phyloP scores from a whole-genome alignment of 2,888 invertebrate species.

The Loripinus fragilis region DNA sequence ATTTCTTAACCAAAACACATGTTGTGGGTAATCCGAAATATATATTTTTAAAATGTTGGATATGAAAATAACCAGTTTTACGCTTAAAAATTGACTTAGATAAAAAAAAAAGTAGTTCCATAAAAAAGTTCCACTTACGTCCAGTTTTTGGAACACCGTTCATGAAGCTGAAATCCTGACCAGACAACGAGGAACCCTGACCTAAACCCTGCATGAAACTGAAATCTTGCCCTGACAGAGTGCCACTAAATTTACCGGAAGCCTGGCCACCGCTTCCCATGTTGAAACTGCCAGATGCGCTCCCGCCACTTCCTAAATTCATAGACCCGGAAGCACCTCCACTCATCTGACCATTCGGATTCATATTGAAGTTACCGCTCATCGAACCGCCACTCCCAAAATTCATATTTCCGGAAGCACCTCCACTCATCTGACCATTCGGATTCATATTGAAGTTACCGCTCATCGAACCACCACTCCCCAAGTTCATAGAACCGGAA shows the following conservation, averaged over 20 bases:
- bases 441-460: neutral
- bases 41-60: too few species aligned
- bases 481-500: too few species aligned
- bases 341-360: neutral
- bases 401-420: slow-evolving; percentile 4
- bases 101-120: too few species aligned
- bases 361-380: too few species aligned
- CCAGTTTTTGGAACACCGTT: neutral
- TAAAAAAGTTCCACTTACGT: neutral
- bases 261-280: neutral
- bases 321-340: neutral
- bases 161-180: slow-evolving; percentile 16
- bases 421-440: slow-evolving; percentile 1
- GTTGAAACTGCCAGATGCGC: neutral
- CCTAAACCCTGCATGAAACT: neutral
- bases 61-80: too few species aligned
- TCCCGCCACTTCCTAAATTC: neutral
- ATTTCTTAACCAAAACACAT: too few species aligned
- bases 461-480: neutral
- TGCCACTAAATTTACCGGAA: neutral
- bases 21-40: too few species aligned
- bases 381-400: neutral
- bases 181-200: neutral
- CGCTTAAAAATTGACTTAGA: too few species aligned
- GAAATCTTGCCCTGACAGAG: slow-evolving; percentile 9